Evolutionary conservation across 2,797 vertebrate genomes (phyloP).

Genomic region (Eremophila alpestris): DNA sequence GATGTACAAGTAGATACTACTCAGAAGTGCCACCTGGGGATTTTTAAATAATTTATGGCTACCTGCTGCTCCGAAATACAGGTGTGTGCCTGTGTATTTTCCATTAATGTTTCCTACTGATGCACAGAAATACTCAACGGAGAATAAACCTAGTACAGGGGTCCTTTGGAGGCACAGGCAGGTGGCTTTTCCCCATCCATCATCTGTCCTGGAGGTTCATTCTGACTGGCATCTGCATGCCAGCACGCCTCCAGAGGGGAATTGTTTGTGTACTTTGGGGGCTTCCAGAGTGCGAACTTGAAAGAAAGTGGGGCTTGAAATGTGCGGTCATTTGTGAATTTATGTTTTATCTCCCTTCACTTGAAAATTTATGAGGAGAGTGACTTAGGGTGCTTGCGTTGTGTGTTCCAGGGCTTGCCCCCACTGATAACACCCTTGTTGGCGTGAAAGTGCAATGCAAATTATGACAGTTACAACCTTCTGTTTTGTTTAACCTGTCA

Average conservation of each 20-base stretch:
- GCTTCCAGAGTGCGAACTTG: constrained; percentile 69
- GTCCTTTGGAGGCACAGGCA: neutral
- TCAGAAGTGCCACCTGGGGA: neutral
- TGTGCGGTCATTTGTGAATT: constrained; percentile 75
- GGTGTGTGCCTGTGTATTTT: neutral
- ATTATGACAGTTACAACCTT: constrained; percentile 90
- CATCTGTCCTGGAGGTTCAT: constrained; percentile 8
- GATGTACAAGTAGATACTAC: neutral
- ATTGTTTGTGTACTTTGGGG: constrained; percentile 54
- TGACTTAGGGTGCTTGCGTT: constrained; percentile 80
- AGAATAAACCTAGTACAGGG: neutral
- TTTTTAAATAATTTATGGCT: constrained; percentile 3
- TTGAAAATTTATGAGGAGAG: constrained; percentile 83
- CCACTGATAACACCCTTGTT: constrained; percentile 87
- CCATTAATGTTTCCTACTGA: neutral
- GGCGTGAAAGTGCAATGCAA: constrained; percentile 87
- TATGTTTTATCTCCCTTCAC: constrained; percentile 83
- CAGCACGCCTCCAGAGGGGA: neutral
- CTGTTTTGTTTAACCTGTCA: constrained; percentile 89
- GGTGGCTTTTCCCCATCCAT: constrained; percentile 19
- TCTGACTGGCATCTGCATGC: constrained; percentile 1
- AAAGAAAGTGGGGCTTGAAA: constrained; percentile 74
- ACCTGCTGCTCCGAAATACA: neutral
- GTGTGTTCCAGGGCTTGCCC: constrained; percentile 86
- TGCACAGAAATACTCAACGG: neutral